phyloP scores from a whole-genome alignment of 1,140 invertebrate genomes.

The Drosophila mayri region DNA sequence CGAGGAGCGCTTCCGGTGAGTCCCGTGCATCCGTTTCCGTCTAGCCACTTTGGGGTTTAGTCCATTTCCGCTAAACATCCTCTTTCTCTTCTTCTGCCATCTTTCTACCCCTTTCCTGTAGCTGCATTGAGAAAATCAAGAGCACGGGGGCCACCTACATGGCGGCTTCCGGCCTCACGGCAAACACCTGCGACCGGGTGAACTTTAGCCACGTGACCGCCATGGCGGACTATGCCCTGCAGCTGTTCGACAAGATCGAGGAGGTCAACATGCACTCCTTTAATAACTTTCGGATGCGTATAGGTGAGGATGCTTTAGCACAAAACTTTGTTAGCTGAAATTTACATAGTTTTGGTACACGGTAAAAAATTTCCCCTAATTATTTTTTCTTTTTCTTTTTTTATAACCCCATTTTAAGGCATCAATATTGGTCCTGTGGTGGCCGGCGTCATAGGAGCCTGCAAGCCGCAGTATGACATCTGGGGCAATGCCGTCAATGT shows the following conservation, averaged over 20 bases:
- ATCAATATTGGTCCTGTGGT: constrained; percentile 98
- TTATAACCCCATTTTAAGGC: constrained; percentile 86
- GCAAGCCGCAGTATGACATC: constrained; percentile 96
- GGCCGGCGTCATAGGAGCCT: constrained; percentile 97
- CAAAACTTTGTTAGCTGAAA: neutral
- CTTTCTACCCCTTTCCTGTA: constrained; percentile 5
- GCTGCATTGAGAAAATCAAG: constrained; percentile 98
- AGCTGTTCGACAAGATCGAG: constrained; percentile 93
- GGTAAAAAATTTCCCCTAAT: neutral
- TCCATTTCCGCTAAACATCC: neutral
- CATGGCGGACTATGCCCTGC: constrained; percentile 96
- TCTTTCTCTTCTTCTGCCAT: neutral
- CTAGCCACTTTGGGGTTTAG: constrained; percentile 24
- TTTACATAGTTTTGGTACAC: neutral
- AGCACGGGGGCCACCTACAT: constrained; percentile 98
- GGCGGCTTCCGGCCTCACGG: constrained; percentile 96
- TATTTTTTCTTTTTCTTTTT: neutral
- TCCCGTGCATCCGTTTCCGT: neutral
- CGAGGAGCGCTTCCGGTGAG: constrained; percentile 91
- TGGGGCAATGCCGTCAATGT: constrained; percentile 97
- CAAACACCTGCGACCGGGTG: constrained; percentile 91
- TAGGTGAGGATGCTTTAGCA: constrained; percentile 87
- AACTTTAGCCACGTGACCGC: constrained; percentile 93
- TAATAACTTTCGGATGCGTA: constrained; percentile 97
- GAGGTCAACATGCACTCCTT: constrained; percentile 98